Evolutionary conservation across 2,888 invertebrate genomes (phyloP), one percentile per base, ranked within the genome.

Genomic region (Scrobipalpa atriplicella): DNA sequence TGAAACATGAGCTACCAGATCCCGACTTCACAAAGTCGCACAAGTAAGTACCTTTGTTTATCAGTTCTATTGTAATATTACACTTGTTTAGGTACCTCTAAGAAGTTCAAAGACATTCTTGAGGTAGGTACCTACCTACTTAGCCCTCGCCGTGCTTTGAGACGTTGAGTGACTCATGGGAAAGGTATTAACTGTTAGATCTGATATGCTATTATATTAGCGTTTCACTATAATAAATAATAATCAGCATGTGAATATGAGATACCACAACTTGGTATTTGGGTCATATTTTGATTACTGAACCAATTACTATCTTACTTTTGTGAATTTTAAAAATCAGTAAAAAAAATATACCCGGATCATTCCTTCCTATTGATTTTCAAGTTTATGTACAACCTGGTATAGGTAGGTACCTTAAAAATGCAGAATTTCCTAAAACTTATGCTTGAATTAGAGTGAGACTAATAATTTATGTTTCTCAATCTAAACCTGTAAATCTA

Each of bases 1-100:
- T 93, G 93, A 94, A 95, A 93, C 94, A 97, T 97, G 97, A 97
- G 96, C 94, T 97, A 96, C 93, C 95, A 95, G 93, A 95, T 96
- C 95, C 95, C 96, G 82, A 94, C 95, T 72, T 95, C 96, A 78
- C 97, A 96, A 92, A 95, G 95, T 85, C 95, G 97, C 87, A 95
- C 96, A 83, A 96, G 97, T 97, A 93, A 96, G 96, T 96, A 70
- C 63, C 29, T 38, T 0, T 58, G 1, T 58, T n/a, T 3, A 18
- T 61, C 19, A 5, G 58, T 11, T 36, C 11, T n/a, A 52, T 58
- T 58, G 29, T 58, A 58, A 10, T 11, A 13, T 29, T 18, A 58
- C 47, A 16, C 47, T 16, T 47, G 47, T n/a, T n/a, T 29, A 3
- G 29, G 2, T 29, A 29, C 2, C n/a, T 16, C 47, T n/a, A 5